A percentile compares a stretch with the other conserved stretches of the same genome.
These are phyloP conservation scores for Cremastinae sp. DNA, from an alignment of 2,888 invertebrate species.

Conservation along the genomic window DNA sequence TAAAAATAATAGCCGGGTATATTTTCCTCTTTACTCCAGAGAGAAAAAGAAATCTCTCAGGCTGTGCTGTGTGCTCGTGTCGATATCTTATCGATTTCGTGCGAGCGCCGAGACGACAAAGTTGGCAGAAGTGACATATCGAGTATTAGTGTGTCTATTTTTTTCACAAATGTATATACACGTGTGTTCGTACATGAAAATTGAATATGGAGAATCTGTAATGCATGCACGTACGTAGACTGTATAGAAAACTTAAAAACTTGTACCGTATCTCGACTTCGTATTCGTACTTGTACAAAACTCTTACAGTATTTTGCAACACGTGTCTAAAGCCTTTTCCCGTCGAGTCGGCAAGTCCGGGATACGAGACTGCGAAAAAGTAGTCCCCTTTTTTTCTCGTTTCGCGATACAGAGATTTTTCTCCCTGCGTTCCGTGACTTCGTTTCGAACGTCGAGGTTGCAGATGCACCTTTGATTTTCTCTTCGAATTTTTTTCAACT, in stretches of 20 bases:
- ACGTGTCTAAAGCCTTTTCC: slow-evolving; percentile 28
- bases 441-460: background rate
- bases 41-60: no score
- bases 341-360: slow-evolving; percentile 30
- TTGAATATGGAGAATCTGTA: background rate
- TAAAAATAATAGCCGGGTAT: no score
- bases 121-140: slow-evolving; percentile 24
- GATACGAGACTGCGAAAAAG: slow-evolving; percentile 31
- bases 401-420: background rate
- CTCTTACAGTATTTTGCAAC: slow-evolving; percentile 15
- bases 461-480: slow-evolving; percentile 25
- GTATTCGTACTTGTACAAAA: slow-evolving; percentile 13
- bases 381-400: slow-evolving; percentile 5
- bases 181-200: no score
- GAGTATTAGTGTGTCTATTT: slow-evolving; percentile 11
- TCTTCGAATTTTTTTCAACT: background rate
- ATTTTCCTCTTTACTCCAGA: no score
- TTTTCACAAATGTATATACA: background rate
- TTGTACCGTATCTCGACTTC: slow-evolving; percentile 21
- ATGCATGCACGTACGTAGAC: background rate
- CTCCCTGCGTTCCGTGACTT: background rate
- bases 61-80: background rate
- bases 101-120: slow-evolving; percentile 35
- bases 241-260: slow-evolving; percentile 36
- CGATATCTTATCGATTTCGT: slow-evolving; percentile 57